Percentiles rank a stretch among this genome's conserved stretches.
Evolutionary conservation across 1,140 invertebrate species (phyloP).

Genomic region (Aphelenchoides avenae): DNA sequence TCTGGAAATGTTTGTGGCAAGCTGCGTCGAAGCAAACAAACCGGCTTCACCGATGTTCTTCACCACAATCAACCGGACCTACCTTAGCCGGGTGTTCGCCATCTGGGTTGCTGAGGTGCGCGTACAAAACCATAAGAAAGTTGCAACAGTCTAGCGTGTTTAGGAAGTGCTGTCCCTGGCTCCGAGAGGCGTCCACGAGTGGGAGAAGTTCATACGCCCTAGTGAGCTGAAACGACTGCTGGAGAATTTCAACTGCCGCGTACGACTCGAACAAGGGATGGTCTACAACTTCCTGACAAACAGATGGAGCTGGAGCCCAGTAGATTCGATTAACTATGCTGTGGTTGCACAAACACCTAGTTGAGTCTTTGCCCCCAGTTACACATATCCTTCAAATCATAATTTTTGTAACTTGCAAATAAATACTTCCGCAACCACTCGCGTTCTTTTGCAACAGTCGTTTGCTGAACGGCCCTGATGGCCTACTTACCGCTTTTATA

Average conservation of each 20-base stretch:
- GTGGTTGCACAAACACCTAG: no score
- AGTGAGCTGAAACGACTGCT: slow-evolving; percentile 70
- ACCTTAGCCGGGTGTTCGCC: slow-evolving; percentile 69
- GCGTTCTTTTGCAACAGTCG: no score
- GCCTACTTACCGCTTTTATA: no score
- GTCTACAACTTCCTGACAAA: slow-evolving; percentile 69
- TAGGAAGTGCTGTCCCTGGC: slow-evolving; percentile 22
- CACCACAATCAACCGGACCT: slow-evolving; percentile 83
- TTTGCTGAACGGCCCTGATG: no score
- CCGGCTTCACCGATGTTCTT: slow-evolving; percentile 83
- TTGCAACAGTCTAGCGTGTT: slow-evolving; percentile 14
- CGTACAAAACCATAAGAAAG: not conserved
- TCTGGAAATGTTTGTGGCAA: slow-evolving; percentile 72
- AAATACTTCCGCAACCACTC: no score
- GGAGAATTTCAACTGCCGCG: slow-evolving; percentile 67
- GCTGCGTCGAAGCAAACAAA: slow-evolving; percentile 67
- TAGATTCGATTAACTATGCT: slow-evolving; percentile 70
- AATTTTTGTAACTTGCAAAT: no score
- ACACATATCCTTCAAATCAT: no score
- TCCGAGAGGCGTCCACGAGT: slow-evolving; percentile 81
- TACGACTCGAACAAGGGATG: slow-evolving; percentile 70
- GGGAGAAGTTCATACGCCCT: slow-evolving; percentile 79
- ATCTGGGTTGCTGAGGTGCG: slow-evolving; percentile 71
- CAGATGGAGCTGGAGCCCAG: slow-evolving; percentile 70
- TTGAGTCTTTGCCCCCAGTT: no score